Conservation (phyloP, 2,113 vertebrate species). For the Carettochelys insculpta region DNA sequence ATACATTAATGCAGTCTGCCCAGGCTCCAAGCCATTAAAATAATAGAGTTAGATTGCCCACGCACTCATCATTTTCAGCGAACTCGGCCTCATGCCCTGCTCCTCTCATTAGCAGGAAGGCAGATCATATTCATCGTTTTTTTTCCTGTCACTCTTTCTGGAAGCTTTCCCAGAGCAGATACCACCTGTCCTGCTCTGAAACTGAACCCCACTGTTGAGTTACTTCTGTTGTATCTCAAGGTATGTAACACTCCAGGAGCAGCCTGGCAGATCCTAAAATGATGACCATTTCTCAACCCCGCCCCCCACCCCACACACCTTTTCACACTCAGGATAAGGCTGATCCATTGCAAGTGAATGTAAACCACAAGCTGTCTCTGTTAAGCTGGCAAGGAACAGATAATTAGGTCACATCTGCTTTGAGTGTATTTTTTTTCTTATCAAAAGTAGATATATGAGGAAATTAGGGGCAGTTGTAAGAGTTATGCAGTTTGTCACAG, state of each 20-base stretch:
- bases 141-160: background rate
- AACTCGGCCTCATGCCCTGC: background rate
- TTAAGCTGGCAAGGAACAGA: background rate
- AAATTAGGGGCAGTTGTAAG: background rate
- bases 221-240: background rate
- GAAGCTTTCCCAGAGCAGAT: background rate
- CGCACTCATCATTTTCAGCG: slow-evolving; percentile 29
- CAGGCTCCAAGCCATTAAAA: slow-evolving; percentile 59
- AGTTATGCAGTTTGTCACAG: background rate
- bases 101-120: slow-evolving; percentile 29
- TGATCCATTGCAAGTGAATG: background rate
- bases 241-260: background rate
- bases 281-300: too few relatives aligned
- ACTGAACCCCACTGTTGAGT: background rate
- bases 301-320: rapidly evolving
- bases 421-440: background rate
- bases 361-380: background rate
- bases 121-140: background rate
- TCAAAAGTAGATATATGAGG: background rate
- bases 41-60: slow-evolving; percentile 50
- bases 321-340: background rate
- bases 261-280: background rate
- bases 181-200: background rate
- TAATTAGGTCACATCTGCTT: background rate
- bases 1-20: slow-evolving; percentile 58